These are phyloP conservation scores for Trachops cirrhosus DNA, from an alignment of 2,797 vertebrate species.

Conservation along the genomic window DNA sequence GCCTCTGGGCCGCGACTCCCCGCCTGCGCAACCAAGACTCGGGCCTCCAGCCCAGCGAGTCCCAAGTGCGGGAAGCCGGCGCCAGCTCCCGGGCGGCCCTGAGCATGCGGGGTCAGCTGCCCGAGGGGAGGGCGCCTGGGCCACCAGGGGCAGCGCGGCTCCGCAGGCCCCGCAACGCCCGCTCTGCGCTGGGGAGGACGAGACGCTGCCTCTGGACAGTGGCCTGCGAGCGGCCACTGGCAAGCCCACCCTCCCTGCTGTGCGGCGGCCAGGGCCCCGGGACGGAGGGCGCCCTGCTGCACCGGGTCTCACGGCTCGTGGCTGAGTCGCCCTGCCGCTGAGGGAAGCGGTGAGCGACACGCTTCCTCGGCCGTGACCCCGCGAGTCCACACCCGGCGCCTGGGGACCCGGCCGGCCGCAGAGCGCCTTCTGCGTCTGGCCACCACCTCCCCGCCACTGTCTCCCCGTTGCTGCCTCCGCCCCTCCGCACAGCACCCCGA, in stretches of 20 bases:
- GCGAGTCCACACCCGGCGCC: neutral
- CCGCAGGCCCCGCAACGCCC: accelerated
- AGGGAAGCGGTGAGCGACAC: too few relatives aligned
- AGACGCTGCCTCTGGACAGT: neutral
- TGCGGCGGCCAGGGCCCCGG: too few relatives aligned
- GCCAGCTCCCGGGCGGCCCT: neutral
- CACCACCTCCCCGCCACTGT: too few relatives aligned
- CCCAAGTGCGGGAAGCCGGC: neutral
- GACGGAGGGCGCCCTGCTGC: too few relatives aligned
- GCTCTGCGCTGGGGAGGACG: neutral
- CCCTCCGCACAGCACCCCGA: too few relatives aligned
- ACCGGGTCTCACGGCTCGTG: too few relatives aligned
- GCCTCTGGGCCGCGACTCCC: neutral
- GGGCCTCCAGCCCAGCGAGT: neutral
- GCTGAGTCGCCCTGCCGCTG: neutral
- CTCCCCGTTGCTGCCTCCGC: too few relatives aligned
- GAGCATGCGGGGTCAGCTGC: neutral
- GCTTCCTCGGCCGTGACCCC: neutral
- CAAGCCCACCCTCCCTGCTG: too few relatives aligned
- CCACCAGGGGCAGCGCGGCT: too few relatives aligned
- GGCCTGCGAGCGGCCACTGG: neutral
- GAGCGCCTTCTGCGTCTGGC: too few relatives aligned
- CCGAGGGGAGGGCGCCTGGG: too few relatives aligned
- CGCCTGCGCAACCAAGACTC: neutral
- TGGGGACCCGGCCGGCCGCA: too few relatives aligned